Conservation (phyloP, 2,797 vertebrate genomes). For the Macropodus opercularis region DNA sequence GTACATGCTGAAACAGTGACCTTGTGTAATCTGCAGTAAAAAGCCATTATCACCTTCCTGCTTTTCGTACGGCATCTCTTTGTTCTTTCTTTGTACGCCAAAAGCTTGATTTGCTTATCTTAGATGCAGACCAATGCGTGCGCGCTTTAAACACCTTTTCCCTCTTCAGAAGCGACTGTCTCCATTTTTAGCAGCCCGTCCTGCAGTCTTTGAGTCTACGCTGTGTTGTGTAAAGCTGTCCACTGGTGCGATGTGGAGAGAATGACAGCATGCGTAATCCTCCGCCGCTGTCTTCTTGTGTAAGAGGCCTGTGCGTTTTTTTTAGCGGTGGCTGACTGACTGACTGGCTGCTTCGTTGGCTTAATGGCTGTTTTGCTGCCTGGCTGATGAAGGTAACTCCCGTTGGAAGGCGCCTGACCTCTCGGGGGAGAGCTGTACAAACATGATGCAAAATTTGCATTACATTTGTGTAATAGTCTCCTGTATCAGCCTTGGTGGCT, state of each 20-base stretch:
- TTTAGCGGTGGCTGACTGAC: slow-evolving; percentile 35
- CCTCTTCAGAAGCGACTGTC: slow-evolving; percentile 27
- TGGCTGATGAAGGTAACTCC: slow-evolving; percentile 64
- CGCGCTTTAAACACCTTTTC: slow-evolving; percentile 9
- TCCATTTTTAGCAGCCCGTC: slow-evolving; percentile 52
- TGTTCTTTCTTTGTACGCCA: neutral
- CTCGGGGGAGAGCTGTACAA: slow-evolving; percentile 60
- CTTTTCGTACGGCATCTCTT: neutral
- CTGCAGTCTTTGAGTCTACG: slow-evolving; percentile 19
- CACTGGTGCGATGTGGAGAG: slow-evolving; percentile 53
- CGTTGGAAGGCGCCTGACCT: slow-evolving; percentile 45
- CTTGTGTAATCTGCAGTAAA: slow-evolving; percentile 3
- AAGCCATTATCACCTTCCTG: neutral
- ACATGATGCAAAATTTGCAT: slow-evolving; percentile 71
- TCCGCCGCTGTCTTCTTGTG: slow-evolving; percentile 78
- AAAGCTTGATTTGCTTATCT: slow-evolving; percentile 30
- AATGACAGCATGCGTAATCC: slow-evolving; percentile 55
- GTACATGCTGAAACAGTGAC: neutral
- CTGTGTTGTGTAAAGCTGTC: slow-evolving; percentile 54
- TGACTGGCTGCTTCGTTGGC: slow-evolving; percentile 33
- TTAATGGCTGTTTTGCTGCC: slow-evolving; percentile 60
- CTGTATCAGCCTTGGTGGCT: slow-evolving; percentile 20
- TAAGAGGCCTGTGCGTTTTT: slow-evolving; percentile 77
- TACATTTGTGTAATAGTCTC: too few relatives aligned
- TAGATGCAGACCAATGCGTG: slow-evolving; percentile 35